Evolutionary conservation across 2,797 vertebrate species (phyloP).

Genomic region (Molossus molossus): DNA sequence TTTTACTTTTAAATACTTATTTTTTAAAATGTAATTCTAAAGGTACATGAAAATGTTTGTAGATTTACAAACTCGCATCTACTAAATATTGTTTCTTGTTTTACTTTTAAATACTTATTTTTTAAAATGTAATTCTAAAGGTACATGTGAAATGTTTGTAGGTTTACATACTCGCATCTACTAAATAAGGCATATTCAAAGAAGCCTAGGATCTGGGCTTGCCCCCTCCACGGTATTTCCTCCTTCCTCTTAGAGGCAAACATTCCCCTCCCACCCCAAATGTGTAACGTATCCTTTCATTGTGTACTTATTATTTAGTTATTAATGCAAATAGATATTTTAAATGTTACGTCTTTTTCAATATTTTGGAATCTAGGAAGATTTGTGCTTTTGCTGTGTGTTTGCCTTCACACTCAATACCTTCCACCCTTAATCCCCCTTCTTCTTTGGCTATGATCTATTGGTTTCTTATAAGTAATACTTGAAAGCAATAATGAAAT

Average conservation of each 20-base stretch:
- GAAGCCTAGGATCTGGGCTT: background rate
- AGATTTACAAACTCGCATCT: no score
- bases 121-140: background rate
- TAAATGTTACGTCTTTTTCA: background rate
- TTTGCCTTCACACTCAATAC: background rate
- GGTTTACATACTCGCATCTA: background rate
- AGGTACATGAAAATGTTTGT: background rate
- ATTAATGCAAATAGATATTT: background rate
- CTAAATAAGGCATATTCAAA: background rate
- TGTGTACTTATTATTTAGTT: background rate
- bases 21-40: background rate
- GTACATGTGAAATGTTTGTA: background rate
- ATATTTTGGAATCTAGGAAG: background rate
- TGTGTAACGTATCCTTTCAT: background rate
- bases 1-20: background rate
- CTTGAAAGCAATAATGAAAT: conserved; percentile 57
- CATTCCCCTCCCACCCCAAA: background rate
- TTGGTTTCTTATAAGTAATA: background rate
- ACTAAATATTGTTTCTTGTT: background rate
- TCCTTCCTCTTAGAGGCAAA: background rate
- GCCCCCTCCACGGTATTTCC: background rate
- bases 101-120: background rate
- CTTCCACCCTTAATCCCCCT: background rate
- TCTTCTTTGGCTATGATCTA: background rate
- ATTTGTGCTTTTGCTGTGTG: background rate